Conservation (phyloP, 35 echinoderm and acorn worm genomes). For the Stichopus chloronotus region DNA sequence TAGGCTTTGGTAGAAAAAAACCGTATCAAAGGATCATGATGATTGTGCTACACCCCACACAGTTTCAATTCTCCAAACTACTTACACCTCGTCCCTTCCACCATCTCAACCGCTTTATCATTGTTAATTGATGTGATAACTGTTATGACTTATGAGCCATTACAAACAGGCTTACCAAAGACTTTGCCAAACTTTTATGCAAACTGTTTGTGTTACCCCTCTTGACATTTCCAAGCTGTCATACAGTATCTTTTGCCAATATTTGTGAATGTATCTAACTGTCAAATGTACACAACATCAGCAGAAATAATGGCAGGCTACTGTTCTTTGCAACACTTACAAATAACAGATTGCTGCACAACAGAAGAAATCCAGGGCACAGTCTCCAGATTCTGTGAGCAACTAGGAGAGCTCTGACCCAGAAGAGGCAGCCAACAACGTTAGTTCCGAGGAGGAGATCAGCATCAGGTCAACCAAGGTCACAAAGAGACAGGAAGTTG, state of each 20-base stretch:
- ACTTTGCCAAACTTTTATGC: not conserved
- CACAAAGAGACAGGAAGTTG: constrained; percentile 18
- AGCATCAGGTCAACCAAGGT: constrained; percentile 1
- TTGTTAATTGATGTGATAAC: too few relatives aligned
- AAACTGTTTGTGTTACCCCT: not conserved
- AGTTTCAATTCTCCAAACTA: too few relatives aligned
- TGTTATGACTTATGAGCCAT: too few relatives aligned
- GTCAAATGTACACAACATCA: not conserved
- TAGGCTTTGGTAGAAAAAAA: too few relatives aligned
- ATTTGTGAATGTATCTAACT: not conserved
- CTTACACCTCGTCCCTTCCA: too few relatives aligned
- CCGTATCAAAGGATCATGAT: too few relatives aligned
- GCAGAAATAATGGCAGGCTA: not conserved
- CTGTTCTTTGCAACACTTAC: not conserved
- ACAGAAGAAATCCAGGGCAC: constrained; percentile 27
- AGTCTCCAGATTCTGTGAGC: constrained; percentile 40
- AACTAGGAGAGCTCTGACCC: constrained; percentile 54
- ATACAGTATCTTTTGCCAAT: not conserved
- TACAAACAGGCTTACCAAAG: too few relatives aligned
- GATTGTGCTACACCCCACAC: not conserved
- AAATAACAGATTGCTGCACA: constrained; percentile 45
- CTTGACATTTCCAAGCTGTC: not conserved
- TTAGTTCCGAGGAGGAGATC: constrained; percentile 33
- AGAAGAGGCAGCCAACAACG: constrained; percentile 20
- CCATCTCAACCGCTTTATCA: too few relatives aligned